Base-by-base conservation (phyloP, 2,888 invertebrate species). In the Synergus laeviventris region DNA sequence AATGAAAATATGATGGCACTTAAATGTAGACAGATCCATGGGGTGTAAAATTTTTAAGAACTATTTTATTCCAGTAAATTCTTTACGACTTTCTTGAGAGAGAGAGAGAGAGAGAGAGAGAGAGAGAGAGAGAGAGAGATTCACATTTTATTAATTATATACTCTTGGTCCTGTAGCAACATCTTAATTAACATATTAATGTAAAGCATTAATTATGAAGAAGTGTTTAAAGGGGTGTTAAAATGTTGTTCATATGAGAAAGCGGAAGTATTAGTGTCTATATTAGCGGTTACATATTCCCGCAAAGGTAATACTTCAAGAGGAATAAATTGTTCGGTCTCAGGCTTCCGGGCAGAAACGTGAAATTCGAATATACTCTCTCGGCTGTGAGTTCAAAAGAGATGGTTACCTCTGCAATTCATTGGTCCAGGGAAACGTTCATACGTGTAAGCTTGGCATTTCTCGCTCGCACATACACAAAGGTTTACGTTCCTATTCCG, bases 401-500 rank as follows among this genome's bases (percentile, higher is more conserved):
- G 21, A 66, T 39, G 42, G 66, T 66, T 45, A 24, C 42, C 42
- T 66, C 64, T 64, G 42, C 42, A 42, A 66, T 66, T 66, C 64
- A 66, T 64, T 42, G 64, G 64, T 66, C 24, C 66, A 66, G 64
- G 21, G 24, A 45, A 66, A 66, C 66, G 66, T 45, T 66, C 24
- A 42, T 66, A 24, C 42, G 45, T 66, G 61, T 36, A 21, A 24
- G 60, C 61, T 36, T 36, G 24, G 24, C 24, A 66, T 66, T 60
- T 66, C 64, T 66, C 64, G 64, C 24, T 16, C 42, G 24, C 14
- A 16, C 42, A 16, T 42, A 66, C 24, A 66, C 64, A 66, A 66
- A 66, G 66, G 66, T 66, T 66, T 66, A 66, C 66, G 66, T 45
- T 66, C 66, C 66, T 66, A 24, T 14, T 66, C 66, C 45, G 66